phyloP scores from a whole-genome alignment of 2,797 vertebrate species.

The Brachyalestes nurse region DNA sequence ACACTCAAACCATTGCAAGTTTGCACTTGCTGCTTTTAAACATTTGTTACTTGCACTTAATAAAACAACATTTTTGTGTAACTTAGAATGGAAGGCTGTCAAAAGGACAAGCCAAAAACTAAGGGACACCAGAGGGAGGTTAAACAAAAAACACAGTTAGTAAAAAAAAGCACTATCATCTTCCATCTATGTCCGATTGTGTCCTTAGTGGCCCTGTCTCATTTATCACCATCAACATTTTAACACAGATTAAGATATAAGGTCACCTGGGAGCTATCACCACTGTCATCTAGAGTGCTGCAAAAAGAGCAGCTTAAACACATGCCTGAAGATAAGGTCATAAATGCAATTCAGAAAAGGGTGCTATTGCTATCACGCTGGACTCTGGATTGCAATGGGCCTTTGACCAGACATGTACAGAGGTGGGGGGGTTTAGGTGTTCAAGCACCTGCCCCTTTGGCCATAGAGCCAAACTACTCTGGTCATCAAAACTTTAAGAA shows the following conservation, averaged over 20 bases:
- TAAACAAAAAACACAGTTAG: background rate
- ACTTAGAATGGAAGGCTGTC: background rate
- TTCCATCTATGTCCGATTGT: background rate
- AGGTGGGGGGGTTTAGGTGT: too few relatives aligned
- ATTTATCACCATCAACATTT: slow-evolving; percentile 17
- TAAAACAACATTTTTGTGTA: background rate
- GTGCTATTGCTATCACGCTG: background rate
- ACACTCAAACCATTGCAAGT: background rate
- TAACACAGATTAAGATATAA: background rate
- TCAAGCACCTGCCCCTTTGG: too few relatives aligned
- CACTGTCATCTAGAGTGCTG: slow-evolving; percentile 44
- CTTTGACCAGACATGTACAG: background rate
- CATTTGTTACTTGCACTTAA: slow-evolving; percentile 3
- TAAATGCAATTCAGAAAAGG: slow-evolving; percentile 4
- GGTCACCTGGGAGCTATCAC: slow-evolving; percentile 8
- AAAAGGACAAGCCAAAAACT: background rate
- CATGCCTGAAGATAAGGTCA: slow-evolving; percentile 29
- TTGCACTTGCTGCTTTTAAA: background rate
- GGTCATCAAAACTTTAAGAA: too few relatives aligned
- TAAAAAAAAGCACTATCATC: background rate
- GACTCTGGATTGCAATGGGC: background rate
- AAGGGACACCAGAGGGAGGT: slow-evolving; percentile 7
- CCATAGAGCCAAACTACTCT: too few relatives aligned
- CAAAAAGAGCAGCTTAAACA: slow-evolving; percentile 36
- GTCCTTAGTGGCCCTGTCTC: background rate